Evolutionary conservation across 2,113 vertebrate genomes (phyloP), one percentile per base, ranked within the genome.

Genomic region (Aix galericulata): DNA sequence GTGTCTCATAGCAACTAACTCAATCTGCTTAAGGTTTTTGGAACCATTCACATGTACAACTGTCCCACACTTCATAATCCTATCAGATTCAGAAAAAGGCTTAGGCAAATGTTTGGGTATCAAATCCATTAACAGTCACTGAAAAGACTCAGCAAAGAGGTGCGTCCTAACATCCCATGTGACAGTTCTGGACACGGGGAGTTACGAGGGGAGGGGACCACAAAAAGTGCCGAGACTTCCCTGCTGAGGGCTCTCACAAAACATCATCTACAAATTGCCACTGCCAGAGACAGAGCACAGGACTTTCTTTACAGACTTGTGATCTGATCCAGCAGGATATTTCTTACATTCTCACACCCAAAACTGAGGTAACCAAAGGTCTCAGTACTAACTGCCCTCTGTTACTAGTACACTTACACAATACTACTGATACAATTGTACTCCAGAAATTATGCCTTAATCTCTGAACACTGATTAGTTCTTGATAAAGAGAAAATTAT

Each of bases 181-280:
- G 17, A 46, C 0, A 2, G 13, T n/a, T 29, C 36, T 34, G 48
- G 44, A 17, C 6, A 17, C 36, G 8, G 11, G 17, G 3, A 9
- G 2, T 13, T 42, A 21, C 0, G 1, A n/a, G 53, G 27, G 9
- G 15, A 63, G 36, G 0, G 22, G 44, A 40, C 22, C 48, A 72
- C 42, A 68, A 36, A 6, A 20, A 56, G 50, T 1, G 9, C 34
- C 6, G 22, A 3, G 4, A 34, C 27, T 38, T 58, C 60, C 46
- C 60, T 42, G 38, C 32, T 26, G 71, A 32, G 32, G 32, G 52
- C 17, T 27, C n/a, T n/a, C 53, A 17, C 18, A 9, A 50, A 59
- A 32, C 66, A 34, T 42, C 63, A 31, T 3, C 29, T 27, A 46
- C 53, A 40, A 36, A 27, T 7, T 31, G 42, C 58, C 60, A 13